These are phyloP conservation scores for Leptinotarsa defecta DNA, from an alignment of 1,140 invertebrate genomes.

Conservation along the genomic window DNA sequence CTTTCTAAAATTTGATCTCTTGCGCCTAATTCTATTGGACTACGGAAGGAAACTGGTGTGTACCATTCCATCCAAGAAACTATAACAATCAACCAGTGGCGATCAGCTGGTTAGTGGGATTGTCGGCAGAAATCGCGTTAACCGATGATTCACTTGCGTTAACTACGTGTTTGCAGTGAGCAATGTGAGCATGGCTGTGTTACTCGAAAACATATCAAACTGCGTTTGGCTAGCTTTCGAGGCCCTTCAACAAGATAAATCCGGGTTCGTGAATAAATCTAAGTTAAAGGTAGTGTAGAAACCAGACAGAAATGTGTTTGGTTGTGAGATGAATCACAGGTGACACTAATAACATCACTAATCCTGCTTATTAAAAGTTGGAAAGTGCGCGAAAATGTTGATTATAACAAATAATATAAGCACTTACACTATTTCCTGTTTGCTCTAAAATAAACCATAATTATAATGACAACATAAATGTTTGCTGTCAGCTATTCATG, in stretches of 20 bases:
- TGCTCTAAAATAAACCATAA: no score
- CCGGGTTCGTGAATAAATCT: conserved; percentile 70
- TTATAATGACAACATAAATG: no score
- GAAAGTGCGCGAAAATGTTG: no score
- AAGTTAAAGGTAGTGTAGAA: conserved; percentile 69
- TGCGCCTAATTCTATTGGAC: no score
- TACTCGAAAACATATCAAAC: conserved; percentile 73
- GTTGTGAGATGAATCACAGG: no score
- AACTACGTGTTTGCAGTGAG: conserved; percentile 24
- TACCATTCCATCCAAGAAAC: conserved; percentile 1
- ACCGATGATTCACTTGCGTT: conserved; percentile 19
- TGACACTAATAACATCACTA: no score
- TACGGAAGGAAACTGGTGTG: background rate
- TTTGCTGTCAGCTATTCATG: no score
- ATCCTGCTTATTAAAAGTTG: no score
- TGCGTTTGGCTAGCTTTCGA: conserved; percentile 78
- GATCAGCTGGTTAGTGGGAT: conserved; percentile 12
- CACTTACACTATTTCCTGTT: no score
- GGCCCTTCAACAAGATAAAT: conserved; percentile 65
- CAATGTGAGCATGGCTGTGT: conserved; percentile 64
- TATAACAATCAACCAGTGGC: conserved; percentile 10
- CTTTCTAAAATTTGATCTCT: no score
- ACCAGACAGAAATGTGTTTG: background rate
- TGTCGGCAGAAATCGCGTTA: background rate
- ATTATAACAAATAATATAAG: no score